Conservation (phyloP, 2,888 invertebrate species). For the Apodemia mormo region DNA sequence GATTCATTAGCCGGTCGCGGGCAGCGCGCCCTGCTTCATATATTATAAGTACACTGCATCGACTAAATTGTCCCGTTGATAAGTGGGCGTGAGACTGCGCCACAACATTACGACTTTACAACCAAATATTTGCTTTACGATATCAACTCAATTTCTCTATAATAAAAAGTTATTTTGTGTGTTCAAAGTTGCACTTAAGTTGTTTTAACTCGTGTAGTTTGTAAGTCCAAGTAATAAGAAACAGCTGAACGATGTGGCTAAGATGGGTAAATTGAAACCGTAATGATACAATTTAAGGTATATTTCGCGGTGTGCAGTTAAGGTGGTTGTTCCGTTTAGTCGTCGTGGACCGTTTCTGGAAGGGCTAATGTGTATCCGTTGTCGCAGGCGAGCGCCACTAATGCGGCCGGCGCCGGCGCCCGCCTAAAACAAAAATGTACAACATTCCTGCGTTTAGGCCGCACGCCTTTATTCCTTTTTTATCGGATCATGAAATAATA, state of each 20-base stretch:
- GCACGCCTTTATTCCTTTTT: slow-evolving; percentile 70
- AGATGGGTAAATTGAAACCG: background rate
- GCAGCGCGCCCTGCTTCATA: slow-evolving; percentile 48
- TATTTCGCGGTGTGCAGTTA: slow-evolving; percentile 35
- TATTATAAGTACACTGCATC: slow-evolving; percentile 66
- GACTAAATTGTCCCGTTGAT: slow-evolving; percentile 69
- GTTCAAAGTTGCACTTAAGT: background rate
- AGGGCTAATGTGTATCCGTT: slow-evolving; percentile 69
- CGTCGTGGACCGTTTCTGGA: slow-evolving; percentile 43
- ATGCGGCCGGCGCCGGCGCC: slow-evolving; percentile 80
- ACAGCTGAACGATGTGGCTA: background rate
- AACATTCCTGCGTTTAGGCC: slow-evolving; percentile 74
- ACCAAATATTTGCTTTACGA: slow-evolving; percentile 1
- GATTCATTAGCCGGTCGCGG: slow-evolving; percentile 33
- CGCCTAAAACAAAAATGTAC: slow-evolving; percentile 68
- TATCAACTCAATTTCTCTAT: slow-evolving; percentile 12
- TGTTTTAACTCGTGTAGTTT: slow-evolving; percentile 4
- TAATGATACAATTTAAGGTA: background rate
- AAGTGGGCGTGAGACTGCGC: slow-evolving; percentile 65
- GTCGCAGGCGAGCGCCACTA: slow-evolving; percentile 60
- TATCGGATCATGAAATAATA: slow-evolving; percentile 75
- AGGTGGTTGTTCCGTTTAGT: slow-evolving; percentile 36
- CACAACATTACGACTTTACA: slow-evolving; percentile 23
- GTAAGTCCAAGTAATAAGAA: background rate
- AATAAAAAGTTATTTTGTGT: background rate